Conservation (phyloP, 2,888 invertebrate genomes). For the Latheticus oryzae region DNA sequence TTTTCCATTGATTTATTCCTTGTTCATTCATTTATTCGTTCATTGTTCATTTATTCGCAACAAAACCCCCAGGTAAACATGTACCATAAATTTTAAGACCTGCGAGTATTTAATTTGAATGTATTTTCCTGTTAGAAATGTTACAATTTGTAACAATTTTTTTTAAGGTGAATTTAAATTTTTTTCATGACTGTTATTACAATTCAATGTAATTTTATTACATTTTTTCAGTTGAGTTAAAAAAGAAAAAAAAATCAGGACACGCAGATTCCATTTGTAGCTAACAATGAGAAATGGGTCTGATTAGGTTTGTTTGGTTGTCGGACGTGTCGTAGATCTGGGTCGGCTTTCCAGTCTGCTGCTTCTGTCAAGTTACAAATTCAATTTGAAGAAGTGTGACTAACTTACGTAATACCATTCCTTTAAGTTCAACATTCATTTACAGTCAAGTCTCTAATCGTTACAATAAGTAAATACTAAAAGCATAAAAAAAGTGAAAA, state of each 20-base stretch:
- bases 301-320: slow-evolving; percentile 55
- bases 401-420: slow-evolving; percentile 51
- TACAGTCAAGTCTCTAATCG: too few species aligned
- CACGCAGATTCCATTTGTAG: slow-evolving; percentile 46
- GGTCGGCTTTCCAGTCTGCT: slow-evolving; percentile 52
- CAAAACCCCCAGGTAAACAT: too few species aligned
- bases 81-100: too few species aligned
- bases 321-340: slow-evolving; percentile 53
- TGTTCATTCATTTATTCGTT: too few species aligned
- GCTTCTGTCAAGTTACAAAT: slow-evolving; percentile 56
- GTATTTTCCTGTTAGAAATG: too few species aligned
- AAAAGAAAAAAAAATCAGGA: slow-evolving; percentile 46
- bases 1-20: too few species aligned
- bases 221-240: slow-evolving; percentile 7
- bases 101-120: too few species aligned
- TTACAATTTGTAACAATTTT: too few species aligned
- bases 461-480: too few species aligned
- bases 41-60: too few species aligned
- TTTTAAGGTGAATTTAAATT: too few species aligned
- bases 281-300: slow-evolving; percentile 54
- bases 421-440: slow-evolving; percentile 38
- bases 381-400: slow-evolving; percentile 56
- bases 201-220: slow-evolving; percentile 34
- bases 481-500: too few species aligned
- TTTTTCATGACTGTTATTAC: slow-evolving; percentile 19